A percentile compares a stretch with the other conserved stretches of the same genome.
Conservation (phyloP, 2,113 vertebrate species). For the Nyctibius bracteatus region DNA sequence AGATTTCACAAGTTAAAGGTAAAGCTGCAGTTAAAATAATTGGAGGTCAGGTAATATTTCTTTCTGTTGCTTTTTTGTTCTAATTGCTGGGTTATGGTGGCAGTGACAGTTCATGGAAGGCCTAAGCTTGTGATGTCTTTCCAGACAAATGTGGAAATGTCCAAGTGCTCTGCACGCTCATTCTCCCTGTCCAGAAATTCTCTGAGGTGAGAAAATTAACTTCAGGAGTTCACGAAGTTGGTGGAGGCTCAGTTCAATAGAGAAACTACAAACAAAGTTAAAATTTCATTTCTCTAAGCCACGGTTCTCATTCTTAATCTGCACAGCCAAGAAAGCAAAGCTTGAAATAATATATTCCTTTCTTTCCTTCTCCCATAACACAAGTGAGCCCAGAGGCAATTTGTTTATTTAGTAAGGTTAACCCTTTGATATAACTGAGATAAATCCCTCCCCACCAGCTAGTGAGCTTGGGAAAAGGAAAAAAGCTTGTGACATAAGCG, state of each 20-base stretch:
- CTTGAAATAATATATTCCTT: neutral
- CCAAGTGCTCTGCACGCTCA: neutral
- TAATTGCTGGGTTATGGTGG: neutral
- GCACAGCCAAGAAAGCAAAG: neutral
- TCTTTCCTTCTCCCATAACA: neutral
- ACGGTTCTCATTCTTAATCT: neutral
- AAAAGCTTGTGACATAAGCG: neutral
- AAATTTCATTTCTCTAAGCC: neutral
- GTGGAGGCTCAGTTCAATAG: neutral
- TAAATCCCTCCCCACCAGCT: neutral
- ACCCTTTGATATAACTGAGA: neutral
- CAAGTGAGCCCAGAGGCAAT: neutral
- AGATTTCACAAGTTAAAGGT: neutral
- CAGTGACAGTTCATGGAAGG: neutral
- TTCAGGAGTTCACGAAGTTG: neutral
- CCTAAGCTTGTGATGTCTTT: neutral
- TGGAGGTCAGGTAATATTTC: neutral
- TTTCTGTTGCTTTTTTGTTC: neutral
- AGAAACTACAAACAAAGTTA: neutral
- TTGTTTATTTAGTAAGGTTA: neutral
- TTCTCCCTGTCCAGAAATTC: neutral
- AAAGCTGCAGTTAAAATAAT: neutral
- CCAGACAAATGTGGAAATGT: neutral
- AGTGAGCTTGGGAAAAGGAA: neutral
- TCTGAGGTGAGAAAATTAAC: neutral